Percentiles rank a stretch among this genome's conserved stretches.
These are phyloP conservation scores for Aricia artaxerxes DNA, from an alignment of 2,888 invertebrate genomes.

Conservation along the genomic window DNA sequence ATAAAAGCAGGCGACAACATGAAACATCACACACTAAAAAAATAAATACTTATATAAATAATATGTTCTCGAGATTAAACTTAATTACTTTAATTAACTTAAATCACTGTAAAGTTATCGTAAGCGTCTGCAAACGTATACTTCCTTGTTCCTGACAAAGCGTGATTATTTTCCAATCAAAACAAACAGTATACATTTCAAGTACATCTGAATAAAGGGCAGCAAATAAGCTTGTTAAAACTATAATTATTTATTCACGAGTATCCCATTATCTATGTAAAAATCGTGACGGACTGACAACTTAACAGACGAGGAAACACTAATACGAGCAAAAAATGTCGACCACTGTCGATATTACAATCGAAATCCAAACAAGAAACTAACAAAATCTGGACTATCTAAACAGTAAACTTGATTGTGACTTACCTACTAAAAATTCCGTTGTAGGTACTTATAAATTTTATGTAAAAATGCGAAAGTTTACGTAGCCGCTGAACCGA, in stretches of 20 bases:
- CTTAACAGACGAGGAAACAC: slow-evolving; percentile 53
- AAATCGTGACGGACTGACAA: slow-evolving; percentile 49
- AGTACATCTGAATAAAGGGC: slow-evolving; percentile 34
- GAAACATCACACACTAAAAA: background rate
- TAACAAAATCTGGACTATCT: too few relatives aligned
- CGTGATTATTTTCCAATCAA: slow-evolving; percentile 22
- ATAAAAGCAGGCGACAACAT: too few relatives aligned
- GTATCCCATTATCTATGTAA: slow-evolving; percentile 50
- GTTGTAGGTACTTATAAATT: too few relatives aligned
- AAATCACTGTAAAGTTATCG: background rate
- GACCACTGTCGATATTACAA: background rate
- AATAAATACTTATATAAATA: background rate
- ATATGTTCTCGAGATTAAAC: background rate
- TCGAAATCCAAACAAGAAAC: background rate
- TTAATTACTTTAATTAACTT: background rate
- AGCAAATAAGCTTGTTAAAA: slow-evolving; percentile 49
- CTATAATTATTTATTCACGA: slow-evolving; percentile 59
- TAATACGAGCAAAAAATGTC: slow-evolving; percentile 47
- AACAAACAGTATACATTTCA: slow-evolving; percentile 30
- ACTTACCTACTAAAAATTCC: too few relatives aligned
- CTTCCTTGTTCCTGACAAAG: slow-evolving; percentile 7
- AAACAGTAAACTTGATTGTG: too few relatives aligned
- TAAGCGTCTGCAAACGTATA: background rate
- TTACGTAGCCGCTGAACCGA: too few relatives aligned
- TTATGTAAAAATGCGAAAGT: too few relatives aligned